A percentile compares a stretch with the other conserved stretches of the same genome.
These are phyloP conservation scores for Epistrophe eligans DNA, from an alignment of 2,888 invertebrate species.

Conservation along the genomic window DNA sequence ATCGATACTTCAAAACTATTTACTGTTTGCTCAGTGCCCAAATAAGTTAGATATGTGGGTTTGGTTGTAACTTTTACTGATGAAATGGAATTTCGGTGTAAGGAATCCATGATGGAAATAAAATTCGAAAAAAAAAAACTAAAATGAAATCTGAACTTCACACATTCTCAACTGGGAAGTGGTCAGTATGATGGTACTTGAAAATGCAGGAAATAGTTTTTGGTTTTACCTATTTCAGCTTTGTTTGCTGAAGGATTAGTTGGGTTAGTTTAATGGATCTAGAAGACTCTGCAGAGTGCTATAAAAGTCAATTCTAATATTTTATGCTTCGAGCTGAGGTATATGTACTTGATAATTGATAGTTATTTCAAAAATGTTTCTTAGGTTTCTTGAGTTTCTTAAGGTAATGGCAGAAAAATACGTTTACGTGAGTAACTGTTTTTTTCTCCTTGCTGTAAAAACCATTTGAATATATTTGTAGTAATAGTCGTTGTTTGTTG, in stretches of 20 bases:
- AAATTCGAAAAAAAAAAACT: constrained; percentile 37
- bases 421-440: too few relatives aligned
- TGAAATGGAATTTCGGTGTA: constrained; percentile 62
- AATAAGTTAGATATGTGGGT: constrained; percentile 34
- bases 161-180: constrained; percentile 52
- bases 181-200: constrained; percentile 44
- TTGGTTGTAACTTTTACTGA: constrained; percentile 63
- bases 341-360: not conserved
- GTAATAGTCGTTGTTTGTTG: too few relatives aligned
- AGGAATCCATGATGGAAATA: constrained; percentile 40
- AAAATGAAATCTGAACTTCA: constrained; percentile 65
- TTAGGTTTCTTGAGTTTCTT: not conserved
- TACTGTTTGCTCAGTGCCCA: constrained; percentile 63
- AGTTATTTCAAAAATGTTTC: not conserved
- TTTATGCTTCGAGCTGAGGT: not conserved
- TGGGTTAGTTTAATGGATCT: constrained; percentile 11
- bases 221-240: not conserved
- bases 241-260: not conserved
- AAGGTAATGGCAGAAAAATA: too few relatives aligned
- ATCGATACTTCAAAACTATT: constrained; percentile 73
- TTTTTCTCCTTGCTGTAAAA: too few relatives aligned
- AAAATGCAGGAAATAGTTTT: constrained; percentile 22
- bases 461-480: too few relatives aligned
- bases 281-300: not conserved
- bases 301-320: not conserved